phyloP scores from a whole-genome alignment of 2,797 vertebrate species.

The Dallia pectoralis region DNA sequence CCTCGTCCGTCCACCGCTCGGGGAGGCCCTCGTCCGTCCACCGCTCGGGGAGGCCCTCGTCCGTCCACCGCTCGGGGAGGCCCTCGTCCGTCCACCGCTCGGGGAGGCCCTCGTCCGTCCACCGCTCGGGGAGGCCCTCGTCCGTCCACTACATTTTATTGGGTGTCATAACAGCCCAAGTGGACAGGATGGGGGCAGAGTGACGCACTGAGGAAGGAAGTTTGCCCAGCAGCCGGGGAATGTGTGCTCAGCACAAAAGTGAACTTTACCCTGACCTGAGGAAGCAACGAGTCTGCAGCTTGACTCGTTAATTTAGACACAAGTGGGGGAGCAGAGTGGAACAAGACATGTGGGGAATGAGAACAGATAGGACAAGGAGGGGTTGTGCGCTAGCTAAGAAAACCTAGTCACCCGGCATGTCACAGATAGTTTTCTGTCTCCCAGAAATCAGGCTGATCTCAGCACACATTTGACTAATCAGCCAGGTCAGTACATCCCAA shows the following conservation, averaged over 20 bases:
- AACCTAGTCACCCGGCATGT: slow-evolving; percentile 3
- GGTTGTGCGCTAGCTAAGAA: slow-evolving; percentile 8
- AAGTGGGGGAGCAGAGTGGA: background rate
- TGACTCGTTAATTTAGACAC: slow-evolving; percentile 52
- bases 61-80: background rate
- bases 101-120: background rate
- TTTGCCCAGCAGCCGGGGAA: slow-evolving; percentile 36
- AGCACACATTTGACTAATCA: background rate
- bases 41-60: background rate
- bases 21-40: too few species aligned
- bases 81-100: too few species aligned
- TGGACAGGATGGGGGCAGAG: background rate
- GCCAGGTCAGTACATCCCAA: background rate
- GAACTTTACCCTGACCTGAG: slow-evolving; percentile 58
- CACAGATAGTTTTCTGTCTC: background rate
- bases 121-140: background rate
- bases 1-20: too few species aligned
- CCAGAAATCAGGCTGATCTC: background rate
- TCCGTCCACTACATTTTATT: background rate
- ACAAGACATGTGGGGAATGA: slow-evolving; percentile 11
- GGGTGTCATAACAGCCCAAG: background rate
- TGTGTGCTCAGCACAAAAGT: slow-evolving; percentile 46
- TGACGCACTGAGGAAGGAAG: background rate
- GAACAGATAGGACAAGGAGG: too few species aligned
- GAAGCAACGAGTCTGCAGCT: slow-evolving; percentile 42